These are phyloP conservation scores for Tolypeutes matacus DNA, from an alignment of 2,797 vertebrate genomes.

Conservation along the genomic window DNA sequence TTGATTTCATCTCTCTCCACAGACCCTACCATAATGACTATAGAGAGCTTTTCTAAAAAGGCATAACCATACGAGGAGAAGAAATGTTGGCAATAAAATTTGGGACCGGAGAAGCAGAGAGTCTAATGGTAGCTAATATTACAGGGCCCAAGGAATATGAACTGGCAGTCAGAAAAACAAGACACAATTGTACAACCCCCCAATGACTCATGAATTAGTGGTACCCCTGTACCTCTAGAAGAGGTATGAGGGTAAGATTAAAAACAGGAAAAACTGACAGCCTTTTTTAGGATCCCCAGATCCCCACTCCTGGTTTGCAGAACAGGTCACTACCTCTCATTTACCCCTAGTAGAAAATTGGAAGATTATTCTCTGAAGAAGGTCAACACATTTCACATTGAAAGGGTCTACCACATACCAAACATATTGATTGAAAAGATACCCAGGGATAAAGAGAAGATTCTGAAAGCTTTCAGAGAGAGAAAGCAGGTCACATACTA, in stretches of 20 bases:
- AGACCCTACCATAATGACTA: background rate
- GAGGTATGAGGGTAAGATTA: background rate
- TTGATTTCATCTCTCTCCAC: background rate
- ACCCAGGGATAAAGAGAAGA: background rate
- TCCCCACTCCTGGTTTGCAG: background rate
- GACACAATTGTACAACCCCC: background rate
- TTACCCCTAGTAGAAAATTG: background rate
- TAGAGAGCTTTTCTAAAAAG: conserved; percentile 38
- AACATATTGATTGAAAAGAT: background rate
- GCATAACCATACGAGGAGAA: background rate
- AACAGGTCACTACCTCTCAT: background rate
- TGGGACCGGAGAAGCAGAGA: background rate
- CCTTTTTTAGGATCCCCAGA: background rate
- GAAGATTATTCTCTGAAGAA: conserved; percentile 1
- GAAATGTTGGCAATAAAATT: background rate
- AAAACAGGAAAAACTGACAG: background rate
- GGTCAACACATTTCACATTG: background rate
- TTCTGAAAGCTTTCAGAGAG: background rate
- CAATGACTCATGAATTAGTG: background rate
- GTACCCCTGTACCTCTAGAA: background rate
- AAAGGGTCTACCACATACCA: background rate
- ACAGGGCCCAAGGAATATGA: background rate
- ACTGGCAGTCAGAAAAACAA: background rate
- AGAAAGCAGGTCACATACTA: background rate
- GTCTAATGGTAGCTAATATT: background rate